Percentiles rank a stretch among this genome's conserved stretches.
These are phyloP conservation scores for Apeltes quadracus DNA, from an alignment of 2,113 vertebrate species.

Conservation along the genomic window DNA sequence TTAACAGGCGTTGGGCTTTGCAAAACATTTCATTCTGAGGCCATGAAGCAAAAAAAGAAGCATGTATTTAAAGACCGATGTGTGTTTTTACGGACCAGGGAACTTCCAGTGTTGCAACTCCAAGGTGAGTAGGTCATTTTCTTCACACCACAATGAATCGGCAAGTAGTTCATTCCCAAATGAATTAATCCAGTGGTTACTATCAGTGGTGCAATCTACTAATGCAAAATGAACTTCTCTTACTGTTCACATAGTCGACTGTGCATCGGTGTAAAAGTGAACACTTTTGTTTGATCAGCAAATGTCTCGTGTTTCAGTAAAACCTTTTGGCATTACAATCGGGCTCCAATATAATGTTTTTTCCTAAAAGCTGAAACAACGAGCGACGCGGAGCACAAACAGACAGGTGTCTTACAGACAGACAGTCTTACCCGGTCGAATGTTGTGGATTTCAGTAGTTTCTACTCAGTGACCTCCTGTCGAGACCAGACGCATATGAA, in stretches of 20 bases:
- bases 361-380: not conserved
- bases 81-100: not conserved
- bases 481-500: slow-evolving; percentile 46
- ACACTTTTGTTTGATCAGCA: not conserved
- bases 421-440: too few relatives aligned
- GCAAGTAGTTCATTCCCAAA: not conserved
- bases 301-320: not conserved
- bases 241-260: not conserved
- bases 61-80: not conserved
- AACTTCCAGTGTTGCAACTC: slow-evolving; percentile 1
- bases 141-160: not conserved
- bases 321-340: not conserved
- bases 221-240: not conserved
- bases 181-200: slow-evolving; percentile 7
- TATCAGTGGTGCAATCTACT: not conserved
- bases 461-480: slow-evolving; percentile 50
- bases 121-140: not conserved
- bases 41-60: not conserved
- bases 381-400: slow-evolving; percentile 20
- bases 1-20: not conserved
- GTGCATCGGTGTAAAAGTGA: not conserved
- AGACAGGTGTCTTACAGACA: slow-evolving; percentile 41
- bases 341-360: not conserved
- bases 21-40: not conserved
- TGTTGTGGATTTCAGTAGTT: slow-evolving; percentile 17